Conservation (phyloP, 2,113 vertebrate genomes). For the Chloroceryle aenea region DNA sequence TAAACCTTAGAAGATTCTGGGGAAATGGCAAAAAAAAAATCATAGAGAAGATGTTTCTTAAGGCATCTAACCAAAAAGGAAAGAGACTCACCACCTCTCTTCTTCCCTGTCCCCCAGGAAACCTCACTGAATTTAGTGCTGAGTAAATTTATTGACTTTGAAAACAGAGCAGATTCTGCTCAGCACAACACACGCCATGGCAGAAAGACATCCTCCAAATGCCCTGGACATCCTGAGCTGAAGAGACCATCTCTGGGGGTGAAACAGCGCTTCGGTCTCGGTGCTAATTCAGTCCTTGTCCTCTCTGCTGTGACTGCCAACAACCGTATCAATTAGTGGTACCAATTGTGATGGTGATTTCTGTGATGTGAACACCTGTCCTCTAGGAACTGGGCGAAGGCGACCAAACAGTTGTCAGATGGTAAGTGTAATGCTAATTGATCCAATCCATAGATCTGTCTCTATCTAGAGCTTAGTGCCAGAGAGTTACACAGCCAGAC, state of each 20-base stretch:
- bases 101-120: neutral
- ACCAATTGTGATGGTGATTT: slow-evolving; percentile 73
- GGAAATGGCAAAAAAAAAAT: neutral
- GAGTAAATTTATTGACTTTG: neutral
- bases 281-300: slow-evolving; percentile 63
- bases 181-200: neutral
- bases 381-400: slow-evolving; percentile 76
- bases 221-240: slow-evolving; percentile 11
- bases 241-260: slow-evolving; percentile 50
- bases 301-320: slow-evolving; percentile 73
- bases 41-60: neutral
- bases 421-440: slow-evolving; percentile 82
- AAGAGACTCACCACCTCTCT: neutral
- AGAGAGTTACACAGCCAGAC: slow-evolving; percentile 80
- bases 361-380: slow-evolving; percentile 80
- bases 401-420: slow-evolving; percentile 84
- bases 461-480: slow-evolving; percentile 73
- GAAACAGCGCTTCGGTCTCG: slow-evolving; percentile 46
- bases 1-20: neutral
- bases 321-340: slow-evolving; percentile 73
- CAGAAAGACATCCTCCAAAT: neutral
- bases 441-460: slow-evolving; percentile 80
- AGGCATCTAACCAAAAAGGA: neutral
- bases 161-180: slow-evolving; percentile 19
- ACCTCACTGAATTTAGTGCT: neutral